A percentile compares a stretch with the other conserved stretches of the same genome.
Evolutionary conservation across 64 coral and sea anemone genomes (phyloP).

Genomic region (Acropora tenuis): DNA sequence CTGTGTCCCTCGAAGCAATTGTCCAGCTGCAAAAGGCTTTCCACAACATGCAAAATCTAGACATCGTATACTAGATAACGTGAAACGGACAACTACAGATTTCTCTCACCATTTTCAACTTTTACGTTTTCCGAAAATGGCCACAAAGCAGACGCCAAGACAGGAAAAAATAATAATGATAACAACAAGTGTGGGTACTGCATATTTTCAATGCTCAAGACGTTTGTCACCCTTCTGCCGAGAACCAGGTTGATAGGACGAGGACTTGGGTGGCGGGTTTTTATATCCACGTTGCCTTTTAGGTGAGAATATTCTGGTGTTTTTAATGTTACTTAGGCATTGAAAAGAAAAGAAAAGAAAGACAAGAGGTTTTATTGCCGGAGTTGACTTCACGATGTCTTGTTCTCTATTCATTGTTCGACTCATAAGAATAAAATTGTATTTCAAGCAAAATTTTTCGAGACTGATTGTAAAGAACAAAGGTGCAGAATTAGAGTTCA

Average conservation of each 20-base stretch:
- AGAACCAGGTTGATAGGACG: neutral
- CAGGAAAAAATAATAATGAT: neutral
- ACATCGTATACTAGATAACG: neutral
- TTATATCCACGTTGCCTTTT: neutral
- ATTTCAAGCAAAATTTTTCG: too few species aligned
- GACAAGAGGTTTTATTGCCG: neutral
- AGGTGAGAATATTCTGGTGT: neutral
- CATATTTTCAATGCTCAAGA: neutral
- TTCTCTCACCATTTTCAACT: neutral
- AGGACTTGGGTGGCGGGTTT: neutral
- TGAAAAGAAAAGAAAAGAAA: neutral
- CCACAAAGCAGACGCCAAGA: neutral
- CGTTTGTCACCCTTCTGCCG: too few species aligned
- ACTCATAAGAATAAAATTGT: too few species aligned
- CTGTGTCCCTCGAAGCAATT: too few species aligned
- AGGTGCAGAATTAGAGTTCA: too few species aligned
- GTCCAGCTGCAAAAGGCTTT: neutral
- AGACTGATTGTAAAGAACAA: too few species aligned
- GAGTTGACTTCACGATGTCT: neutral
- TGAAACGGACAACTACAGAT: neutral
- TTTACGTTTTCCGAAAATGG: constrained; percentile 33
- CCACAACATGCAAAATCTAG: neutral
- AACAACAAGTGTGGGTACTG: neutral
- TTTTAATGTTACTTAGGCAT: neutral
- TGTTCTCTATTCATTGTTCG: neutral